Evolutionary conservation across 2,888 invertebrate genomes (phyloP).

Genomic region (Ariolimax columbianus): DNA sequence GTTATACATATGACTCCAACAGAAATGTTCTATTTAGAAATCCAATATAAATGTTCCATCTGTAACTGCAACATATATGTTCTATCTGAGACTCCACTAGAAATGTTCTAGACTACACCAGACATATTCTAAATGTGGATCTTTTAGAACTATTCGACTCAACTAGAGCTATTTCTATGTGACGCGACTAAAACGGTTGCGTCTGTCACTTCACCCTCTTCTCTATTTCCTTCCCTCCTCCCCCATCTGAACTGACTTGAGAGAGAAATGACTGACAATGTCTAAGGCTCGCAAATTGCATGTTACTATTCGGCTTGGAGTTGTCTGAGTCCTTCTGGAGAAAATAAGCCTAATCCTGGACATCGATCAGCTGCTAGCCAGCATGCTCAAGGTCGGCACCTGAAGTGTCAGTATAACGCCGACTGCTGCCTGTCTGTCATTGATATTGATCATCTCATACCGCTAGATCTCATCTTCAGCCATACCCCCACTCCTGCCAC

Average conservation of each 20-base stretch:
- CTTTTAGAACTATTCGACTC: not conserved
- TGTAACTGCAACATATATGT: not conserved
- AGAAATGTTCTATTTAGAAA: not conserved
- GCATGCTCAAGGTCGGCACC: not conserved
- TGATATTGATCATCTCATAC: not conserved
- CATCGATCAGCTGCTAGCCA: not conserved
- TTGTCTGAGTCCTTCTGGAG: not conserved
- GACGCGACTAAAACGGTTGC: not conserved
- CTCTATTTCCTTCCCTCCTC: not conserved
- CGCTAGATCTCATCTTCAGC: not conserved
- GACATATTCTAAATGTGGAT: not conserved
- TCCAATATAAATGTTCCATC: not conserved
- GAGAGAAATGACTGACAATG: not conserved
- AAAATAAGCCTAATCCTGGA: not conserved
- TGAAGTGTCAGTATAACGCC: not conserved
- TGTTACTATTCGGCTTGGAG: not conserved
- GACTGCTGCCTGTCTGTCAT: not conserved
- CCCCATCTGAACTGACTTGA: not conserved
- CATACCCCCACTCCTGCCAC: not conserved
- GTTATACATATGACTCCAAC: not conserved
- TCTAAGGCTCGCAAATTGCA: not conserved
- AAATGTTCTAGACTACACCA: not conserved
- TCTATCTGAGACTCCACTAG: not conserved
- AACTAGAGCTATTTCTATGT: not conserved
- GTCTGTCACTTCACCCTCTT: not conserved